phyloP scores from a whole-genome alignment of 1,140 invertebrate species.

The Drosophila dunni region DNA sequence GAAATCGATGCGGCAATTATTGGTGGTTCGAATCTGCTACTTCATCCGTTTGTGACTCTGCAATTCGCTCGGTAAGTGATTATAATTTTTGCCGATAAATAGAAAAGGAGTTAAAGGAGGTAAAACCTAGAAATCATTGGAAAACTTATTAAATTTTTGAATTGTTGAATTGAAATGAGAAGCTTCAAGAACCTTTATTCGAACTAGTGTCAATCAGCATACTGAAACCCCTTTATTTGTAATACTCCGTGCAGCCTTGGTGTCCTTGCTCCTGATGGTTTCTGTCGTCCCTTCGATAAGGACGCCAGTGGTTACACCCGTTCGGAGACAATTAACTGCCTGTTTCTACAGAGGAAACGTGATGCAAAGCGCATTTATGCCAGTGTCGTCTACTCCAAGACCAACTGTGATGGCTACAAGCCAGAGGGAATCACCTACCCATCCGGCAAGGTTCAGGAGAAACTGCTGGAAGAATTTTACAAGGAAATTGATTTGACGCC shows the following conservation, averaged over 20 bases:
- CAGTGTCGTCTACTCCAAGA: slow-evolving; percentile 86
- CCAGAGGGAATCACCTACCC: slow-evolving; percentile 96
- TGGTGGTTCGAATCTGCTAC: slow-evolving; percentile 91
- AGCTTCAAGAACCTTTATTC: no score
- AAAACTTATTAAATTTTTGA: no score
- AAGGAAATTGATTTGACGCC: slow-evolving; percentile 92
- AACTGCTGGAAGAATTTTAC: slow-evolving; percentile 93
- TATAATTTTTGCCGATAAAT: no score
- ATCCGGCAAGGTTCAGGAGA: slow-evolving; percentile 92
- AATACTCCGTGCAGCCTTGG: slow-evolving; percentile 87
- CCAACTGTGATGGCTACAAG: slow-evolving; percentile 96
- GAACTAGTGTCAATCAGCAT: no score
- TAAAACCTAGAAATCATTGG: no score
- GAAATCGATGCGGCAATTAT: slow-evolving; percentile 95
- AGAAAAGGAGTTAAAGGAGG: no score
- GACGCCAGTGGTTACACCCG: slow-evolving; percentile 91
- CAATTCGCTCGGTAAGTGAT: slow-evolving; percentile 90
- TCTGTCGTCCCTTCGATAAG: slow-evolving; percentile 95
- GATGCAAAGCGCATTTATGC: slow-evolving; percentile 92
- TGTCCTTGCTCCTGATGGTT: slow-evolving; percentile 93
- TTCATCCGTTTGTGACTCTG: slow-evolving; percentile 94
- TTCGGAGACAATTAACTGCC: slow-evolving; percentile 90
- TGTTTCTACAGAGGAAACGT: slow-evolving; percentile 93
- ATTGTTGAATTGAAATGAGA: no score
- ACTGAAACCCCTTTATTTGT: no score